Percentiles rank a stretch among this genome's conserved stretches.
Conservation (phyloP, 2,113 vertebrate species). For the Protomyctophum bolini region DNA sequence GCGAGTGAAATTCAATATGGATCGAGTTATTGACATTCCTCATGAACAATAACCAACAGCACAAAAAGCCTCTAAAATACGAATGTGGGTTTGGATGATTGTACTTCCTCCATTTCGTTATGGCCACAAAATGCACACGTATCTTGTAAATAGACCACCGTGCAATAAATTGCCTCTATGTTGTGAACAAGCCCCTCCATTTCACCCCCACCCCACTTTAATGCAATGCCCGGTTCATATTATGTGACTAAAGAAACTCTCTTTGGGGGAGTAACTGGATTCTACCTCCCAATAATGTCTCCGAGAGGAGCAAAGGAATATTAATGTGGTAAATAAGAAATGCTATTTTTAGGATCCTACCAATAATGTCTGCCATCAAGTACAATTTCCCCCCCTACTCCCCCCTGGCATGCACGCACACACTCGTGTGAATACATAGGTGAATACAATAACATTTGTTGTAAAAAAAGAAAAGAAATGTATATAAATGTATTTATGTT, state of each 20-base stretch:
- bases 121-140: conserved; percentile 37
- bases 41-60: conserved; percentile 16
- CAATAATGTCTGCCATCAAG: conserved; percentile 63
- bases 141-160: conserved; percentile 56
- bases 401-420: too few species aligned
- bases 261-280: conserved; percentile 76
- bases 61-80: conserved; percentile 17
- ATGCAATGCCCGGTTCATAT: conserved; percentile 72
- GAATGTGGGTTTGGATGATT: conserved; percentile 35
- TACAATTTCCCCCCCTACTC: conserved; percentile 44
- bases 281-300: conserved; percentile 64
- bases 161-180: conserved; percentile 66
- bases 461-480: too few species aligned
- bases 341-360: conserved; percentile 74
- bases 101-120: conserved; percentile 45
- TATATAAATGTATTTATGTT: too few species aligned
- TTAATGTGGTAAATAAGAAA: conserved; percentile 79
- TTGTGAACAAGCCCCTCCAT: conserved; percentile 47
- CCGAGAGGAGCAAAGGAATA: conserved; percentile 60
- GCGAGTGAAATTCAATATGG: neutral
- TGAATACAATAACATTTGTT: too few species aligned
- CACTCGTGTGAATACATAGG: too few species aligned
- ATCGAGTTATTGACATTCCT: conserved; percentile 7
- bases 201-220: conserved; percentile 43
- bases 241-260: conserved; percentile 77